A percentile compares a stretch with the other conserved stretches of the same genome.
phyloP scores from a whole-genome alignment of 2,888 invertebrate species.

The Polyommatus icarus region DNA sequence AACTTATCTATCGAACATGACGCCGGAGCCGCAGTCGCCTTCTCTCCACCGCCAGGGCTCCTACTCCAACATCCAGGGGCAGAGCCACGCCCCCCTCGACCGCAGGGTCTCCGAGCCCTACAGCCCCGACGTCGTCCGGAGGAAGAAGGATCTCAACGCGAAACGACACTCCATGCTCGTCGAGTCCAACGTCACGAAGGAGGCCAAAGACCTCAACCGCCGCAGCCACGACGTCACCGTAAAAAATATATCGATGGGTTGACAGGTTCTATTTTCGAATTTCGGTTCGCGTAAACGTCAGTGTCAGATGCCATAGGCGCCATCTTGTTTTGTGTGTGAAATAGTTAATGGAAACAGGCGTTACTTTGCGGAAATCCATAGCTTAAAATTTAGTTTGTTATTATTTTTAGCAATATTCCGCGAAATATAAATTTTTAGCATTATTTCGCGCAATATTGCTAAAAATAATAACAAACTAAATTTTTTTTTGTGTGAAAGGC shows the following conservation, averaged over 20 bases:
- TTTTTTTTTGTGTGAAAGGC: too few relatives aligned
- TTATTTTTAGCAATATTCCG: too few relatives aligned
- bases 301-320: slow-evolving; percentile 36
- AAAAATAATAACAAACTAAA: too few relatives aligned
- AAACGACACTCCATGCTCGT: slow-evolving; percentile 73
- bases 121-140: slow-evolving; percentile 66
- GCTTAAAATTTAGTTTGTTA: too few relatives aligned
- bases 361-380: too few relatives aligned
- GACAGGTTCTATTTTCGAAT: slow-evolving; percentile 49
- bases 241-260: slow-evolving; percentile 73
- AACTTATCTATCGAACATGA: slow-evolving; percentile 68
- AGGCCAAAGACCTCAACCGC: slow-evolving; percentile 65
- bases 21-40: slow-evolving; percentile 54
- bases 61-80: slow-evolving; percentile 51
- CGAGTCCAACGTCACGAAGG: slow-evolving; percentile 64
- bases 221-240: slow-evolving; percentile 68
- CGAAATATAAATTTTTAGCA: too few relatives aligned
- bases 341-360: too few relatives aligned
- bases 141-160: slow-evolving; percentile 65
- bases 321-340: slow-evolving; percentile 26
- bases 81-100: slow-evolving; percentile 51
- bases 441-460: too few relatives aligned
- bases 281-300: slow-evolving; percentile 39
- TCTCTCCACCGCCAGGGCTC: slow-evolving; percentile 60
- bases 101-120: slow-evolving; percentile 69